Conservation (phyloP, 2,113 vertebrate species). For the Megaceryle torquata region DNA sequence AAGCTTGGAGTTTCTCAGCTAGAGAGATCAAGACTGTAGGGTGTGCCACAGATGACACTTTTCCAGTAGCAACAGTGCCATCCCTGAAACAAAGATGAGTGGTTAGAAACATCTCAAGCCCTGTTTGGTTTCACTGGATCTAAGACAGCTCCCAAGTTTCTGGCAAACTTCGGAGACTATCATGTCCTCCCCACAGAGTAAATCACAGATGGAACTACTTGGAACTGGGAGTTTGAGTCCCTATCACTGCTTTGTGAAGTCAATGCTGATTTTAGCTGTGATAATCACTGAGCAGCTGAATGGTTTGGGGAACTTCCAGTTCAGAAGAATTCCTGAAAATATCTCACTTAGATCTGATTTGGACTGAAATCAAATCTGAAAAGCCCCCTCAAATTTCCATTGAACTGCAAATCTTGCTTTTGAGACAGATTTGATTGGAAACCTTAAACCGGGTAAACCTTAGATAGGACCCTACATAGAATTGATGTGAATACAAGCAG, state of each 20-base stretch:
- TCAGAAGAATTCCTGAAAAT: conserved; percentile 68
- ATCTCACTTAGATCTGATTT: conserved; percentile 63
- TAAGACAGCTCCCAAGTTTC: conserved; percentile 21
- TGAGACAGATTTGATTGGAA: conserved; percentile 21
- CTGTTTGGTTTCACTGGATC: background rate
- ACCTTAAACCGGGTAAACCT: background rate
- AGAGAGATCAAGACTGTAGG: background rate
- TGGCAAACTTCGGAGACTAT: conserved; percentile 43
- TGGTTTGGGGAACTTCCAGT: conserved; percentile 66
- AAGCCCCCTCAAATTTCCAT: conserved; percentile 50
- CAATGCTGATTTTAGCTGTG: conserved; percentile 65
- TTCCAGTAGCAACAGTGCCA: background rate
- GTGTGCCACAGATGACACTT: background rate
- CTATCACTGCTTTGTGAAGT: conserved; percentile 59
- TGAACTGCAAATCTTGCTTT: conserved; percentile 21
- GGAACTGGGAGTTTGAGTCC: conserved; percentile 57
- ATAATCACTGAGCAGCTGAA: conserved; percentile 66
- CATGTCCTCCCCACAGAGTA: conserved; percentile 35
- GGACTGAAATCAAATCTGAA: conserved; percentile 47
- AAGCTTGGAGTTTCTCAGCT: background rate
- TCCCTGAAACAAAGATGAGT: background rate
- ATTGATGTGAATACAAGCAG: background rate
- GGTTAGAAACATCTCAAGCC: background rate
- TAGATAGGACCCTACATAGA: background rate
- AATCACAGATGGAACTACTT: conserved; percentile 62